Conservation (phyloP, 2,888 invertebrate species). For the Dione juno region DNA sequence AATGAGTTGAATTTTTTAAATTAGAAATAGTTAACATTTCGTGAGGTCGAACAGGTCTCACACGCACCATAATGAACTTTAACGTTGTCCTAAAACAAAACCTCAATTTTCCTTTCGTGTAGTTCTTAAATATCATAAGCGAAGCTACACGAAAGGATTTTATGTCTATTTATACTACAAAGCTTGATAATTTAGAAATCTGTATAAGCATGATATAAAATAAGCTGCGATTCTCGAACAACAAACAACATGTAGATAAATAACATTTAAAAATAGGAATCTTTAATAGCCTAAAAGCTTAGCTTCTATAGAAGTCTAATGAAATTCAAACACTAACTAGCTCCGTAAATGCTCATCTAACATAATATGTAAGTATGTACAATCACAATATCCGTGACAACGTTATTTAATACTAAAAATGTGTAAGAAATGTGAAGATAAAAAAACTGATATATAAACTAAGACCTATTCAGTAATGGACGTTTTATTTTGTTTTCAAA, state of each 20-base stretch:
- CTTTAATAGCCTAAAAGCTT: conserved; percentile 28
- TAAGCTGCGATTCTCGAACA: background rate
- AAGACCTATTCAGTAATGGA: background rate
- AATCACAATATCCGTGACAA: background rate
- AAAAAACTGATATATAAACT: background rate
- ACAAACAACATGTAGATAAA: conserved; percentile 17
- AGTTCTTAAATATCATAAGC: background rate
- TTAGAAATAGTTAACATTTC: too few species aligned
- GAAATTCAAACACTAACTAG: conserved; percentile 2
- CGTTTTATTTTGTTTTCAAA: background rate
- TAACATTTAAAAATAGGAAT: conserved; percentile 29
- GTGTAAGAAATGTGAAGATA: background rate
- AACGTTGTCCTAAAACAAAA: too few species aligned
- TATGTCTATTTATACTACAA: background rate
- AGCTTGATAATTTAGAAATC: background rate
- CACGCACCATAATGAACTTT: too few species aligned
- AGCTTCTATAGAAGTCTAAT: background rate
- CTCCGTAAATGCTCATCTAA: background rate
- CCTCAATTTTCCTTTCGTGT: too few species aligned
- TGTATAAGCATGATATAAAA: conserved; percentile 21
- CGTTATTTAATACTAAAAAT: background rate
- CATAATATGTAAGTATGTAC: background rate
- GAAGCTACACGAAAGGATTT: background rate
- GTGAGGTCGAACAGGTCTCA: too few species aligned
- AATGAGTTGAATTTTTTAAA: too few species aligned